Base-by-base conservation (phyloP, 2,888 invertebrate genomes). In the Seira musarum region DNA sequence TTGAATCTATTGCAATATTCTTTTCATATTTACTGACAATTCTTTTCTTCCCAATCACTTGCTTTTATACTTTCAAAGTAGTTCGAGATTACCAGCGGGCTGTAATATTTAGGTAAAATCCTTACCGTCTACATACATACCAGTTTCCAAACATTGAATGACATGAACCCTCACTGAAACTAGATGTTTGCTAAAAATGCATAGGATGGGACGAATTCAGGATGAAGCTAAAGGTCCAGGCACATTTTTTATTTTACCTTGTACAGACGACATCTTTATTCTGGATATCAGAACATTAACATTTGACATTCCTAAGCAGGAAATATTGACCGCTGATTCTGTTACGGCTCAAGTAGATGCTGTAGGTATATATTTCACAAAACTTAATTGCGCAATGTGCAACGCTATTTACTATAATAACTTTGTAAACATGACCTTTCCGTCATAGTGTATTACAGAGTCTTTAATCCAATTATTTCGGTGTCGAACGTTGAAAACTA, bases 281-380 rank as follows among this genome's bases (percentile, higher is more conserved):
- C 90, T 92, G 5, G 93, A 93, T 87, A 88, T 93, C 79, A 90
- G 92, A 69, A 91, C 91, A 1, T 89, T 91, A 5, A 91, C 92
- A 0, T 91, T 92, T 87, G 91, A 92, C 87, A 78, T 92, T n/a
- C 91, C 91, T 8, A 91, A 92, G 1, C 93, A 92, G 87, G 92
- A 92, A 88, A 91, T 89, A 75, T 61, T 85, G 19, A 83, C 85
- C 10, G 76, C 90, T 86, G 91, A 91, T 87, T 89, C 89, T 17
- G 90, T 91, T 53, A 91, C 91, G 0, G 71, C 71, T 8, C 66
- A 70, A 10, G 76, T 76, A 3, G 76, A 77, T 57, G 77, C 77
- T 25, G 77, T 77, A 0, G 77, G 76, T 77, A 15, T 6, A 13
- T 10, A 46, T 46, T 13, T 10, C 13, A 46, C n/a, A n/a, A n/a